Evolutionary conservation across 2,113 vertebrate genomes (phyloP), one percentile per base, ranked within the genome.

Genomic region (Crotalus viridis): DNA sequence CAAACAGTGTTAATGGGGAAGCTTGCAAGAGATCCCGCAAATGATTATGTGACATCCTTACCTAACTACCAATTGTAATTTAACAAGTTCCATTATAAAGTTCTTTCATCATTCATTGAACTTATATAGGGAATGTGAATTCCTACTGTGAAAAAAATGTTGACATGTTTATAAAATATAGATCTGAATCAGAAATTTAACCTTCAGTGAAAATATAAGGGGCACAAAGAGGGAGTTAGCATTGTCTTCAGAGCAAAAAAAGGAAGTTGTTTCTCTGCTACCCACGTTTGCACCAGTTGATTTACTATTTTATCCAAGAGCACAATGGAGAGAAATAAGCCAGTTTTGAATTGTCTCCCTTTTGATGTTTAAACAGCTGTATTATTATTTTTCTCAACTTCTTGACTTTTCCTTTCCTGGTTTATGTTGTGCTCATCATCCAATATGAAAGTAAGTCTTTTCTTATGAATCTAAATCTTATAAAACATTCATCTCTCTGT

Each of bases 121-220:
- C 69, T 48, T 10, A 39, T 89, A n/a, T 13, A 24, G n/a, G 28
- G 19, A 17, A 4, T 5, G 15, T 19, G 54, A 89, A 10, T 89
- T 85, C 15, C 10, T 10, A 26, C 7, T 26, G 43, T 39, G 87
- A 7, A 89, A n/a, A 33, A 46, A 64, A 33, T 24, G 12, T 51
- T 81, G 52, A 48, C 4, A 46, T 69, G 43, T n/a, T 48, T 61
- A 89, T 10, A 51, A 33, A 56, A 48, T 52, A 48, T 91, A 24
- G 94, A 64, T 93, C 33, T 90, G 10, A 95, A 17, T 33, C 59
- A 91, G 85, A 90, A 43, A 88, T 90, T 93, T 69, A 56, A 93
- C 15, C 43, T 7, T 7, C 13, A 12, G 33, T 28, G 21, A 74
- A 46, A 91, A 55, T 74, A 81, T 10, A 87, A 91, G 17, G 43